phyloP scores from a whole-genome alignment of 1,140 invertebrate species.

The Drosophila sucinea region DNA sequence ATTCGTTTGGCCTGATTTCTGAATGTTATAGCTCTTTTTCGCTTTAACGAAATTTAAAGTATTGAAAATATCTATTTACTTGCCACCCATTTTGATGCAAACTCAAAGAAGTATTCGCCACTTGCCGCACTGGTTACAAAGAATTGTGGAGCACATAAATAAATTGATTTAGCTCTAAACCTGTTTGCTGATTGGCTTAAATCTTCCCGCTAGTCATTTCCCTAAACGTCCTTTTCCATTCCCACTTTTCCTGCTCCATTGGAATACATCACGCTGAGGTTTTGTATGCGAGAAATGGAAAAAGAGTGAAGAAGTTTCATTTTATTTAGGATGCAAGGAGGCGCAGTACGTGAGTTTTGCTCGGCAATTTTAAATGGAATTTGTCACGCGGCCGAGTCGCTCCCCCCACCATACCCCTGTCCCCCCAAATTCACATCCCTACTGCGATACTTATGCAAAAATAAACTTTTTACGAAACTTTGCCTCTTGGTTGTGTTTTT shows the following conservation, averaged over 20 bases:
- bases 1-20: too few species aligned
- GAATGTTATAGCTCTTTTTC: too few species aligned
- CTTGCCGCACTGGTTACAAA: background rate
- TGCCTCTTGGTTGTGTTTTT: slow-evolving; percentile 49
- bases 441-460: slow-evolving; percentile 67
- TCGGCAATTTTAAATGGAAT: slow-evolving; percentile 82
- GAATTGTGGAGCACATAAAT: slow-evolving; percentile 50
- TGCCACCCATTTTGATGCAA: too few species aligned
- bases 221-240: slow-evolving; percentile 11
- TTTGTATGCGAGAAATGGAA: slow-evolving; percentile 20
- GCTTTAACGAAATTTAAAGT: too few species aligned
- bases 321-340: slow-evolving; percentile 64
- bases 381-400: slow-evolving; percentile 71
- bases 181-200: slow-evolving; percentile 81
- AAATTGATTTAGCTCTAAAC: slow-evolving; percentile 77
- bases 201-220: slow-evolving; percentile 45
- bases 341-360: slow-evolving; percentile 70
- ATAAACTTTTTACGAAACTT: slow-evolving; percentile 81
- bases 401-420: background rate
- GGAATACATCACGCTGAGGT: slow-evolving; percentile 77
- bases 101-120: too few species aligned
- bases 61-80: too few species aligned
- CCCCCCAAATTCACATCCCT: background rate
- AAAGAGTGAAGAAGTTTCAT: slow-evolving; percentile 63
- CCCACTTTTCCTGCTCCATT: slow-evolving; percentile 37